Conservation (phyloP, 2,888 invertebrate species). For the Meloe dianella region DNA sequence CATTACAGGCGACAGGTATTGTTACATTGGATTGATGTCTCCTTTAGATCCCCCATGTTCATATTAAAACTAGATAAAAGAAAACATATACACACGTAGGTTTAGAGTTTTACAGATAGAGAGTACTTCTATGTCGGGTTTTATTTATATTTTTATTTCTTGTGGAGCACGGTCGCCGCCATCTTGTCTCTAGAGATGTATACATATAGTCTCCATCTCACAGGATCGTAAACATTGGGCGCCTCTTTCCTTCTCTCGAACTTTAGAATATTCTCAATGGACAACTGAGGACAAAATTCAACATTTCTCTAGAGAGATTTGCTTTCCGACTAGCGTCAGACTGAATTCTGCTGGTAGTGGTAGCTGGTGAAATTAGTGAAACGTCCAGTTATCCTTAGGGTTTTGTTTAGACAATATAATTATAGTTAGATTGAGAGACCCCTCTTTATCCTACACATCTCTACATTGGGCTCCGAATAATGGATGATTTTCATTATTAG, state of each 20-base stretch:
- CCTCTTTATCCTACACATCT: not conserved
- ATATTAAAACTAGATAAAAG: slow-evolving; percentile 36
- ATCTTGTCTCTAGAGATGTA: slow-evolving; percentile 43
- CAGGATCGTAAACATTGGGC: slow-evolving; percentile 44
- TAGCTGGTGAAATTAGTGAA: not conserved
- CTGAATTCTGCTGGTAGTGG: not conserved
- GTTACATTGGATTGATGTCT: slow-evolving; percentile 26
- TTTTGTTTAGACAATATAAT: slow-evolving; percentile 27
- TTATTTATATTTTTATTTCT: slow-evolving; percentile 52
- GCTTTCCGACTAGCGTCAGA: not conserved
- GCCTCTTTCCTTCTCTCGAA: not conserved
- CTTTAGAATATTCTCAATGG: not conserved
- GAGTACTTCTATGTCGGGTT: slow-evolving; percentile 41
- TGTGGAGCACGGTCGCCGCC: slow-evolving; percentile 40
- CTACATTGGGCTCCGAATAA: not conserved
- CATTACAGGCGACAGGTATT: slow-evolving; percentile 13
- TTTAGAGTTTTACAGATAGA: not conserved
- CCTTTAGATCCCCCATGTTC: slow-evolving; percentile 37
- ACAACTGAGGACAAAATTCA: slow-evolving; percentile 39
- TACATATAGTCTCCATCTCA: slow-evolving; percentile 35
- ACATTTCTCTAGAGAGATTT: slow-evolving; percentile 2
- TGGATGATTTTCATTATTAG: slow-evolving; percentile 7
- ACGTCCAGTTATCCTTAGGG: slow-evolving; percentile 26
- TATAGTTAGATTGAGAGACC: not conserved
- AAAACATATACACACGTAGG: not conserved